Percentiles rank a stretch among this genome's conserved stretches.
phyloP scores from a whole-genome alignment of 1,140 invertebrate genomes.

The Drosophila serrata region DNA sequence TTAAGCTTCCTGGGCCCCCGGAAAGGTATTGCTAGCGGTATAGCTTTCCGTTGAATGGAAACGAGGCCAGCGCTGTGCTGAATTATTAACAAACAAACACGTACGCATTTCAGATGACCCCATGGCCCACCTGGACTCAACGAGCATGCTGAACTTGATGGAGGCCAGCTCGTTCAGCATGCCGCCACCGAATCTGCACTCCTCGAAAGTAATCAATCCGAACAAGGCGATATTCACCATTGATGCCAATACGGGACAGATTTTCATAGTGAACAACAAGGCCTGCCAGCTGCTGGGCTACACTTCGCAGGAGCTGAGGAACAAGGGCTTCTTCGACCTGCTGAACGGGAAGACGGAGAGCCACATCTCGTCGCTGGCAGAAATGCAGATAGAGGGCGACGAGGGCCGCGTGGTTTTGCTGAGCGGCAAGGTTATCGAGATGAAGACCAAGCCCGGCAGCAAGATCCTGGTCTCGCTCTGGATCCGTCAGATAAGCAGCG shows the following conservation, averaged over 20 bases:
- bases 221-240: slow-evolving; percentile 87
- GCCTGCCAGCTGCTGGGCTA: slow-evolving; percentile 88
- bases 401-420: slow-evolving; percentile 87
- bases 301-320: slow-evolving; percentile 87
- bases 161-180: slow-evolving; percentile 47
- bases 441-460: slow-evolving; percentile 86
- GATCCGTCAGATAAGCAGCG: slow-evolving; percentile 87
- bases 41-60: neutral
- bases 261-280: slow-evolving; percentile 88
- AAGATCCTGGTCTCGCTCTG: slow-evolving; percentile 88
- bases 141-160: slow-evolving; percentile 41
- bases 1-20: neutral
- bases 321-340: slow-evolving; percentile 87
- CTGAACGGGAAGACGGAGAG: slow-evolving; percentile 86
- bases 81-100: slow-evolving; percentile 23
- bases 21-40: slow-evolving; percentile 11
- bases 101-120: slow-evolving; percentile 31
- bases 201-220: slow-evolving; percentile 85
- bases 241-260: slow-evolving; percentile 87
- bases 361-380: slow-evolving; percentile 86
- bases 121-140: slow-evolving; percentile 19
- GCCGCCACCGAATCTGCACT: slow-evolving; percentile 51
- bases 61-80: neutral
- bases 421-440: slow-evolving; percentile 89
- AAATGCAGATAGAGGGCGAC: slow-evolving; percentile 87